Evolutionary conservation across 2,113 vertebrate genomes (phyloP).

Genomic region (Otocyon megalotis): DNA sequence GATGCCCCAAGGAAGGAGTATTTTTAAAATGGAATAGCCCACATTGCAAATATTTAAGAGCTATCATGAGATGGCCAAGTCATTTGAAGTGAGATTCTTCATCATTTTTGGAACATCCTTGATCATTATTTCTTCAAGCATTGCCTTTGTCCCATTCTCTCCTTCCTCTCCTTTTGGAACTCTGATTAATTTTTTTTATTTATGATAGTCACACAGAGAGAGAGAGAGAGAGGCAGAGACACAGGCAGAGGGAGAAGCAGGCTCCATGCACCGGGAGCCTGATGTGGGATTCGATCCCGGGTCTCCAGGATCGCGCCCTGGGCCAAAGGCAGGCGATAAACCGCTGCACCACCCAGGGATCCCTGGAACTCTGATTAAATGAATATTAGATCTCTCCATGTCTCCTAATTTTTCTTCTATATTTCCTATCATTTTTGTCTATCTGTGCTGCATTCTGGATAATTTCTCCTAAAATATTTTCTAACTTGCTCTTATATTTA

Average conservation of each 20-base stretch:
- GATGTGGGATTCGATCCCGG: no score
- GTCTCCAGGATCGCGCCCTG: no score
- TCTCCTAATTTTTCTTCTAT: not conserved
- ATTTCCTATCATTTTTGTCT: not conserved
- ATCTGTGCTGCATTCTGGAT: not conserved
- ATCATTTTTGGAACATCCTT: not conserved
- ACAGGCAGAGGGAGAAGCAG: no score
- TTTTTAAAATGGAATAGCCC: not conserved
- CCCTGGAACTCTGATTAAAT: slow-evolving; percentile 11
- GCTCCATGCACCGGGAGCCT: no score
- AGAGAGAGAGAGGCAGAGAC: no score
- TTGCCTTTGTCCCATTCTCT: not conserved
- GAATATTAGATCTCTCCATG: not conserved
- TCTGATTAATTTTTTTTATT: no score
- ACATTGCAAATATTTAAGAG: not conserved
- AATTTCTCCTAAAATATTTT: not conserved
- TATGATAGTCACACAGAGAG: no score
- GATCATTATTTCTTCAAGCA: not conserved
- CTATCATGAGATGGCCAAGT: not conserved
- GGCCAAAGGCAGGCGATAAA: no score
- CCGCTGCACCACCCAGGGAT: no score
- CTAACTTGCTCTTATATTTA: slow-evolving; percentile 6
- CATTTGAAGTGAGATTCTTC: slow-evolving; percentile 33
- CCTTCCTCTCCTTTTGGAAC: not conserved
- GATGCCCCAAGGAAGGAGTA: not conserved